Conservation (phyloP, 1,140 invertebrate genomes). For the Medauroidea extradentata region DNA sequence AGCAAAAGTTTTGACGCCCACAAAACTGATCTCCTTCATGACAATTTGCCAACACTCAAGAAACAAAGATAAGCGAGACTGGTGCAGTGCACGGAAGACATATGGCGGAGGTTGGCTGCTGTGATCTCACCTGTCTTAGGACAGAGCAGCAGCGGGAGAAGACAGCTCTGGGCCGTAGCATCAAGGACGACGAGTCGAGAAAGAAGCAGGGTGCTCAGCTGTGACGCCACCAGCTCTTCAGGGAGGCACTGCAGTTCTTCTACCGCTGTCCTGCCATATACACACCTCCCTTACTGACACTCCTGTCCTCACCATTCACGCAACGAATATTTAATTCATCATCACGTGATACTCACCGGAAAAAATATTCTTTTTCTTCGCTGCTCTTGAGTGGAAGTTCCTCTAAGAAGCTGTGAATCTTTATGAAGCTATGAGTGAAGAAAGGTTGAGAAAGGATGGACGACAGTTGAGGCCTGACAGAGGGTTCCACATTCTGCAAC, state of each 20-base stretch:
- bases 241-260: conserved; percentile 62
- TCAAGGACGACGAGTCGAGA: conserved; percentile 79
- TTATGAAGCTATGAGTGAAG: conserved; percentile 78
- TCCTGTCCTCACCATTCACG: too few relatives aligned
- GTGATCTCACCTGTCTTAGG: conserved; percentile 63
- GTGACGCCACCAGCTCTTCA: conserved; percentile 70
- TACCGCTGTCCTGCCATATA: conserved; percentile 49
- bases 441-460: conserved; percentile 64
- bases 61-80: too few relatives aligned
- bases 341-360: conserved; percentile 54
- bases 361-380: conserved; percentile 71
- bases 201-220: conserved; percentile 66
- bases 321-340: too few relatives aligned
- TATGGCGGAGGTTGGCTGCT: too few relatives aligned
- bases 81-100: too few relatives aligned
- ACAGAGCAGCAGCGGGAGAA: conserved; percentile 69
- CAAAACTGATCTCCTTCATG: too few relatives aligned
- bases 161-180: conserved; percentile 64
- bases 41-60: too few relatives aligned
- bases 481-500: conserved; percentile 55
- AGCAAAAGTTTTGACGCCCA: too few relatives aligned
- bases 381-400: conserved; percentile 74
- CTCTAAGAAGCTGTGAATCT: conserved; percentile 73
- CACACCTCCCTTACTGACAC: too few relatives aligned
- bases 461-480: conserved; percentile 55